Percentiles rank a stretch among this genome's conserved stretches.
These are phyloP conservation scores for Lasioglossum leucozonium DNA, from an alignment of 2,888 invertebrate species.

Conservation along the genomic window DNA sequence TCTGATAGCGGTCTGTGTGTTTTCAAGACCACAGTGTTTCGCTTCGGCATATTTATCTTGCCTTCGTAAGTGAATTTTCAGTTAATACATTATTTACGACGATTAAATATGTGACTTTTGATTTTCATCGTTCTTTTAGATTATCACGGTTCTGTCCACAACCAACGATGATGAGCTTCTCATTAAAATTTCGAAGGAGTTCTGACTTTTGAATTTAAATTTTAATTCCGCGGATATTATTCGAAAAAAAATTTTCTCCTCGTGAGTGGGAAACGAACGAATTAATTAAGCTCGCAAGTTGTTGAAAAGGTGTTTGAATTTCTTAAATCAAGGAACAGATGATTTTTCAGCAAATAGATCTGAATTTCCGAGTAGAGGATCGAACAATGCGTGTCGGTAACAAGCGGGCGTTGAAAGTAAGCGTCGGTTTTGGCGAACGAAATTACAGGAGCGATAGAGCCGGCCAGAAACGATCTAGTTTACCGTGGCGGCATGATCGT, in stretches of 20 bases:
- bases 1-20: neutral
- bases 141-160: too few species aligned
- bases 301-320: neutral
- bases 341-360: neutral
- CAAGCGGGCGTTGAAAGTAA: neutral
- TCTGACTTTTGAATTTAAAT: too few species aligned
- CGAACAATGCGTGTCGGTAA: neutral
- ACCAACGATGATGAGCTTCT: too few species aligned
- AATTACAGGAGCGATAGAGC: constrained; percentile 5
- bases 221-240: too few species aligned
- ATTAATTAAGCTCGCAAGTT: neutral
- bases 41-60: too few species aligned
- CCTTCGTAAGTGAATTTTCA: too few species aligned
- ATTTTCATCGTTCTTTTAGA: too few species aligned
- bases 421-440: constrained; percentile 1
- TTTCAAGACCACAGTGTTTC: neutral
- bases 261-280: neutral
- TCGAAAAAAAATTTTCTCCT: neutral
- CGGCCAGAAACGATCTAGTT: constrained; percentile 23
- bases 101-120: too few species aligned
- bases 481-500: neutral
- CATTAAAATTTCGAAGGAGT: too few species aligned
- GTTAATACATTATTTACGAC: too few species aligned
- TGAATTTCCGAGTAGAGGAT: neutral
- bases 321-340: neutral